These are phyloP conservation scores for Hipparchia semele DNA, from an alignment of 2,888 invertebrate species.

Conservation along the genomic window DNA sequence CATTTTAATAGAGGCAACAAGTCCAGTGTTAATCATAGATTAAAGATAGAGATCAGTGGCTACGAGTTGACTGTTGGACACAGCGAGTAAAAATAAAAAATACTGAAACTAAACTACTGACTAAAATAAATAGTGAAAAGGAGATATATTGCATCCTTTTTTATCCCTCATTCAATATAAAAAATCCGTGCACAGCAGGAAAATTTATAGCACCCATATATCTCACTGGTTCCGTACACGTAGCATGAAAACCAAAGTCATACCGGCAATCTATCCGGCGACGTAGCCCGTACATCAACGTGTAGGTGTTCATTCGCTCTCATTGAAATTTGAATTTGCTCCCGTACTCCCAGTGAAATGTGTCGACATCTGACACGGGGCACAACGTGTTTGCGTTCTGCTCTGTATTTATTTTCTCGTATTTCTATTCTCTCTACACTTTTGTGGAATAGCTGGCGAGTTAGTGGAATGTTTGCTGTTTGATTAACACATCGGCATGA, in stretches of 20 bases:
- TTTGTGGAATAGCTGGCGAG: conserved; percentile 6
- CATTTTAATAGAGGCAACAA: no score
- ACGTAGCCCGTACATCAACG: conserved; percentile 6
- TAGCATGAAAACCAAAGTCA: conserved; percentile 15
- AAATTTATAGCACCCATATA: conserved; percentile 11
- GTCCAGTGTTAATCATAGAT: no score
- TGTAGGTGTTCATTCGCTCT: conserved; percentile 28
- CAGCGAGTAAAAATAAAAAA: no score
- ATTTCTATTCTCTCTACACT: neutral
- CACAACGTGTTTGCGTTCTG: conserved; percentile 23
- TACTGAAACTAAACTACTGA: no score
- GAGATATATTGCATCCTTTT: conserved; percentile 6
- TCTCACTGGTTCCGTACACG: neutral
- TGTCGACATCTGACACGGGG: conserved; percentile 25
- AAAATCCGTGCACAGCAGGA: neutral
- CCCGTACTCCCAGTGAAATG: conserved; percentile 29
- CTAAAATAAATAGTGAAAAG: neutral
- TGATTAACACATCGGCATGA: neutral
- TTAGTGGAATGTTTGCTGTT: neutral
- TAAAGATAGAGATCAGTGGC: no score
- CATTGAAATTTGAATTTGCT: conserved; percentile 31
- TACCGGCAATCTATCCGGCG: conserved; percentile 4
- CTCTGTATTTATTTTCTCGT: conserved; percentile 12
- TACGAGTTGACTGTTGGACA: no score
- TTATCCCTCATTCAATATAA: neutral